Base-by-base conservation (phyloP, 1,140 invertebrate species). In the Bombyx mandarina region DNA sequence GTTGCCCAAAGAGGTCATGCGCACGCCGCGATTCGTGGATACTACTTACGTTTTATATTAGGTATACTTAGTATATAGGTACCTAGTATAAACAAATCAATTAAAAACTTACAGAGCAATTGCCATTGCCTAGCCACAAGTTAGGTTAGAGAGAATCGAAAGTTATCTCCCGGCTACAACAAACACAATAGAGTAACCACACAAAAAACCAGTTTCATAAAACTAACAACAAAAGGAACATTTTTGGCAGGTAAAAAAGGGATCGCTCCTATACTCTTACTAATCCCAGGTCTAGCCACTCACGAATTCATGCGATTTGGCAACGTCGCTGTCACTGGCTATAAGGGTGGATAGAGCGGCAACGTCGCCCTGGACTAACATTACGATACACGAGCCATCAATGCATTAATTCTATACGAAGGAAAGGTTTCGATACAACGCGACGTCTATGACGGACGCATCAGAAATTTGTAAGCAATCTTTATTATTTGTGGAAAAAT, bases 231-330 rank as follows among this genome's bases (percentile, higher is more conserved):
- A 60, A 63, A 57, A 63, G 54, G 54, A 35, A 35, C 4, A 35
- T 35, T 35, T n/a, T 47, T 8, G 7, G 62, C 62, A 63, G 62
- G 62, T 63, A 63, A 60, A 63, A 60, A 63, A 53, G 57, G 61
- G 55, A 57, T 35, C 54, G 54, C 12, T 46, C 47, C 26, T 43
- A 53, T 43, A 54, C 12, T 18, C 12, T 18, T 18, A 18, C 47
- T 54, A 54, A 58, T 56, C 57, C 57, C 62, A 57, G 57, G 51
- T 60, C 62, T 60, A 63, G 58, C 55, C 18, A 49, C 58, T 60
- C 58, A 63, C 54, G 49, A 53, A 63, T 50, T 57, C 42, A 12
- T 42, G 50, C 54, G 57, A 63, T 63, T 60, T 63, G 62, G 62
- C 62, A 63, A 63, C 62, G 62, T 63, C 62, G 62, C 62, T 52